Evolutionary conservation across 2,113 vertebrate species (phyloP).

Genomic region (Zapus hudsonius): DNA sequence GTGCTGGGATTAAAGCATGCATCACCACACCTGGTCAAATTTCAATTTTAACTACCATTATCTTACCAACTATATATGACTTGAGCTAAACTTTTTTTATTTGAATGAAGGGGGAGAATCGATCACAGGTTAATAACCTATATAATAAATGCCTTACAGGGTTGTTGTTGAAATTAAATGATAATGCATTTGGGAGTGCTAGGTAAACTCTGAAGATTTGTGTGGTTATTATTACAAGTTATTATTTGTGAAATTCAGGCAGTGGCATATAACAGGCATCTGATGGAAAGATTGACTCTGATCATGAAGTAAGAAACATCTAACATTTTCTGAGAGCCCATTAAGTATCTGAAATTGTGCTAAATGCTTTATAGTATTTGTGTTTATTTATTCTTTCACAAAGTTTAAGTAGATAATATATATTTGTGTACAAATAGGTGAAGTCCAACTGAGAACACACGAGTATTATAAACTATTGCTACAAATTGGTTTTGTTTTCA

Average conservation of each 20-base stretch:
- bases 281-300: background rate
- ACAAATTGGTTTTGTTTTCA: constrained; percentile 29
- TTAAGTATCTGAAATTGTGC: background rate
- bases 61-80: background rate
- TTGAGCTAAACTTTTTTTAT: background rate
- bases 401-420: background rate
- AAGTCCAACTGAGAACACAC: background rate
- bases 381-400: background rate
- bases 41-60: background rate
- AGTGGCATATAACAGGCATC: background rate
- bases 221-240: background rate
- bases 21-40: background rate
- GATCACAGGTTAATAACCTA: background rate
- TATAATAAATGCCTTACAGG: background rate
- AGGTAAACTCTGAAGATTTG: background rate
- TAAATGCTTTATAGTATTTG: background rate
- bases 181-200: background rate
- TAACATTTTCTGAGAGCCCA: background rate
- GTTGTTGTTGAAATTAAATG: background rate
- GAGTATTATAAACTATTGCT: background rate
- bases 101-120: background rate
- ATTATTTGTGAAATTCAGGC: background rate
- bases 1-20: too few species aligned
- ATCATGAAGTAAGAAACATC: background rate
- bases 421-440: background rate